These are phyloP conservation scores for Physella acuta DNA, from an alignment of 1,140 invertebrate genomes.

Conservation along the genomic window DNA sequence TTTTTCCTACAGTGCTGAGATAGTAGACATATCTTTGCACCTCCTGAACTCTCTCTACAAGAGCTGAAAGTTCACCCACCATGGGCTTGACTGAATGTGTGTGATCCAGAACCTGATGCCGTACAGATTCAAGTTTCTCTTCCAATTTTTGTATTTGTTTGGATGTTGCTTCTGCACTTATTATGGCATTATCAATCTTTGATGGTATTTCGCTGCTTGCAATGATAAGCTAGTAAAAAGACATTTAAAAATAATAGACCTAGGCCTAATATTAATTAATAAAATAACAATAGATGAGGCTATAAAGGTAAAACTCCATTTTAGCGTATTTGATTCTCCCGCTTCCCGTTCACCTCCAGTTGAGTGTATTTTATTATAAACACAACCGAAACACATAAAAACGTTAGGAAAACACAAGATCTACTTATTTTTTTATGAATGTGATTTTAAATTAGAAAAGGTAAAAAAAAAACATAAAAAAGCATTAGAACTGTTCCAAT, in stretches of 20 bases:
- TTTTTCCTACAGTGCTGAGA: conserved; percentile 67
- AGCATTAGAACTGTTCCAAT: no score
- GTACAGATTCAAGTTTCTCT: conserved; percentile 59
- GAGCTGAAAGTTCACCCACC: conserved; percentile 60
- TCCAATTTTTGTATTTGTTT: conserved; percentile 63
- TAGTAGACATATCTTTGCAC: conserved; percentile 69
- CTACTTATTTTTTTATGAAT: no score
- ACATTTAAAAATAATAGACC: conserved; percentile 21
- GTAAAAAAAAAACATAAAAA: no score
- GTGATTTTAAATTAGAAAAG: no score
- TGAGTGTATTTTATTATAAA: background rate
- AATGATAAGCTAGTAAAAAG: conserved; percentile 64
- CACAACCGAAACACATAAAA: background rate
- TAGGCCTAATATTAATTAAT: conserved; percentile 8
- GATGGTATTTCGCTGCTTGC: conserved; percentile 66
- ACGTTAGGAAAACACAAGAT: no score
- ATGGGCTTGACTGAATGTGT: conserved; percentile 61
- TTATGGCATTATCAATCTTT: conserved; percentile 66
- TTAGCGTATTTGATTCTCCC: no score
- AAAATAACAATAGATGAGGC: background rate
- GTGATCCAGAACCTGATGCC: conserved; percentile 60
- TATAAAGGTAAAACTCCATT: no score
- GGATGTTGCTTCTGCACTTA: conserved; percentile 64
- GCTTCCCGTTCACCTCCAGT: no score
- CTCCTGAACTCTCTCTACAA: conserved; percentile 66